phyloP scores from a whole-genome alignment of 2,113 vertebrate genomes.

The Bufo gargarizans region DNA sequence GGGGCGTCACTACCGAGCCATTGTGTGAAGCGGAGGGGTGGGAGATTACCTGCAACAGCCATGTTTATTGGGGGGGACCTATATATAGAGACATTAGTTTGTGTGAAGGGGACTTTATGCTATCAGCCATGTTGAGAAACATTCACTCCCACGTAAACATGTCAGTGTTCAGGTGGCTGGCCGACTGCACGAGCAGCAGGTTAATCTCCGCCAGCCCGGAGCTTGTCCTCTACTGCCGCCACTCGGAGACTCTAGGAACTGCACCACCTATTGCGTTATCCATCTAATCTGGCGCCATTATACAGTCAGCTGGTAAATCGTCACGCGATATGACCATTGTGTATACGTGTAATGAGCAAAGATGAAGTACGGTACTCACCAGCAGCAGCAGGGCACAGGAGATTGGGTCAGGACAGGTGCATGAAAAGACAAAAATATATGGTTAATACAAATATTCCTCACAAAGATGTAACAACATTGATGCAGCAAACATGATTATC shows the following conservation, averaged over 20 bases:
- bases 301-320: neutral
- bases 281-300: neutral
- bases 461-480: no score
- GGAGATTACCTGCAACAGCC: neutral
- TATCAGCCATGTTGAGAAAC: neutral
- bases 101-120: neutral
- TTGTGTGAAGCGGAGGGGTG: neutral
- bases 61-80: neutral
- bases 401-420: neutral
- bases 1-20: slow-evolving; percentile 18
- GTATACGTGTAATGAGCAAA: no score
- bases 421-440: neutral
- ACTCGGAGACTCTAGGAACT: neutral
- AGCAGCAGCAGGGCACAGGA: neutral
- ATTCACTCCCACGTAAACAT: no score
- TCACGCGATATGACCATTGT: no score
- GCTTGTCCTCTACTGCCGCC: neutral
- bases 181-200: no score
- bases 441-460: neutral
- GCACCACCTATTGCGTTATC: neutral
- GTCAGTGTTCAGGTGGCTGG: no score
- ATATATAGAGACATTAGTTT: neutral
- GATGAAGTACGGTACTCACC: neutral
- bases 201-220: neutral
- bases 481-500: no score